phyloP scores from a whole-genome alignment of 2,797 vertebrate genomes.

The Enteromius thamalakanensis region DNA sequence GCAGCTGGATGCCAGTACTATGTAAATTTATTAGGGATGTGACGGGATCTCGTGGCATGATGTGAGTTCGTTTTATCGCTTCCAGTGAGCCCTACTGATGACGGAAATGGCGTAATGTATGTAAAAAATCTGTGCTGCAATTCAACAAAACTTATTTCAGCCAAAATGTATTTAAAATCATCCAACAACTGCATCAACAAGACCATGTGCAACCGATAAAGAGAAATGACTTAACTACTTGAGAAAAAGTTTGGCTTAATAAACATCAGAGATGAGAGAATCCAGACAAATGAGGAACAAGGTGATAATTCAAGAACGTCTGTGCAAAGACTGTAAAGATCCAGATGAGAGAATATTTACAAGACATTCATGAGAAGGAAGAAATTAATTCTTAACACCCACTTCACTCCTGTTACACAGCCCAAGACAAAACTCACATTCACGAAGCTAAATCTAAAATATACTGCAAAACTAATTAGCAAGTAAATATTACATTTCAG shows the following conservation, averaged over 20 bases:
- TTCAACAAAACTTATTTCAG: neutral
- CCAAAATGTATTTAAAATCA: neutral
- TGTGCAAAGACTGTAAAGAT: neutral
- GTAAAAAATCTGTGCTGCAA: neutral
- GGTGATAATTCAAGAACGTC: neutral
- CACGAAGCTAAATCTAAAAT: neutral
- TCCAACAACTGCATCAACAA: neutral
- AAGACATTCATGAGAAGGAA: neutral
- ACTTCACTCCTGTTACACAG: neutral
- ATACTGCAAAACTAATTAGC: neutral
- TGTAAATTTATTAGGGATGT: too few relatives aligned
- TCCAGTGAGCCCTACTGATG: too few relatives aligned
- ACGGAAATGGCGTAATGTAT: too few relatives aligned
- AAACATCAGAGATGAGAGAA: neutral
- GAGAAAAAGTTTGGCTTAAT: neutral
- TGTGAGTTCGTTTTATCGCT: too few relatives aligned
- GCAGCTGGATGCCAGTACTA: too few relatives aligned
- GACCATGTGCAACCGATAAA: neutral
- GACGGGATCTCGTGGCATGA: too few relatives aligned
- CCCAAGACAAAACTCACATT: neutral
- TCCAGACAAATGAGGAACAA: neutral
- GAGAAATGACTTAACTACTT: neutral
- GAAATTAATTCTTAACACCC: neutral
- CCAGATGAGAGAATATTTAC: neutral
- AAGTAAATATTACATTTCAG: neutral